Evolutionary conservation across 2,797 vertebrate genomes (phyloP), one percentile per base, ranked within the genome.

Genomic region (Chelon labrosus): DNA sequence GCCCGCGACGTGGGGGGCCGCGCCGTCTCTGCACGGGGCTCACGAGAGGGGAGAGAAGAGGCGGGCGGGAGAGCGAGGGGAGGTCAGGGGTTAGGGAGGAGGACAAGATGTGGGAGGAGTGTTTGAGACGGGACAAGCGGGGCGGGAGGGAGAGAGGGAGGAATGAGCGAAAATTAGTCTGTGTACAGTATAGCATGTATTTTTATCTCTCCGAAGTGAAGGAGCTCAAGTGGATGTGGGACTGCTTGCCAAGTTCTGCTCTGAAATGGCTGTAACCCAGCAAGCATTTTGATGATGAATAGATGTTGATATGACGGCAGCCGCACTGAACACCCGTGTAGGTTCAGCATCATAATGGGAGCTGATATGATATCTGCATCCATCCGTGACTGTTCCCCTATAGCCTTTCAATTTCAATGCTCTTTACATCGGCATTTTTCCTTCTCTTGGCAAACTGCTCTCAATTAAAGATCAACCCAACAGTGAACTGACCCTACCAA

Each of bases 1-100:
- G 76, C 58, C 37, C 0, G 16, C 82, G 7, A 89, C 65, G 77
- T 86, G 82, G 87, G 90, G 90, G 88, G 87, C 80, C 75, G 83
- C 17, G 27, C 70, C 22, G 58, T 72, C 83, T 82, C 80, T 58
- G 73, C 70, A 12, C 27, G 35, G 74, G 55, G 66, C 65, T 67
- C 74, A 64, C 1, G 20, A 61, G 64, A 77, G 62, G 63, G 20
- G 65, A 51, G 65, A 37, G 56, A n/a, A 31, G 60, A 46, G 50
- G 54, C 38, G 17, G 27, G n/a, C 8, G 65, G 56, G 44, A 12
- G 44, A 22, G 68, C 7, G 53, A 44, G 50, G 54, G 46, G 49
- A 64, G 85, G 44, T 75, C 82, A 79, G 55, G 39, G 76, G 80
- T 75, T 12, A 66, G 60, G 50, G 50, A 71, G 41, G 62, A 60